phyloP scores from a whole-genome alignment of 2,113 vertebrate species.

The Plectropomus leopardus region DNA sequence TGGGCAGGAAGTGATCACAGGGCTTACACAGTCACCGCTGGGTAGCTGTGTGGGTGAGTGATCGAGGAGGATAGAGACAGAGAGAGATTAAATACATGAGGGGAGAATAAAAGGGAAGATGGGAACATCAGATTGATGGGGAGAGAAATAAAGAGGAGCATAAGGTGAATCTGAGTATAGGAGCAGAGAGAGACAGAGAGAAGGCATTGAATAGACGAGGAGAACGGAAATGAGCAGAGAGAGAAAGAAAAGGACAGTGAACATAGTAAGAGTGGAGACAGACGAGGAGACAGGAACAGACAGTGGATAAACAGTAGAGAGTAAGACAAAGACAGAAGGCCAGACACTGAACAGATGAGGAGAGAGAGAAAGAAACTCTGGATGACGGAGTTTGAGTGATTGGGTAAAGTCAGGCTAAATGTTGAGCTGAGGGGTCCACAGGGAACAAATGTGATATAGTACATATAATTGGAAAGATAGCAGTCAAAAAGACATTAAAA shows the following conservation, averaged over 20 bases:
- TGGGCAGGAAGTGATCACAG: slow-evolving; percentile 81
- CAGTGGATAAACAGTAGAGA: slow-evolving; percentile 44
- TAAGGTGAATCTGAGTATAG: slow-evolving; percentile 60
- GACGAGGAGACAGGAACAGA: slow-evolving; percentile 34
- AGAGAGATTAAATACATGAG: slow-evolving; percentile 73
- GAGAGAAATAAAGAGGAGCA: slow-evolving; percentile 69
- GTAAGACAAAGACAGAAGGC: slow-evolving; percentile 42
- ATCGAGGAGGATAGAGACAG: slow-evolving; percentile 63
- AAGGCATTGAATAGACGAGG: slow-evolving; percentile 49
- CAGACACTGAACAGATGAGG: slow-evolving; percentile 39
- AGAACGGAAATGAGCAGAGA: slow-evolving; percentile 65
- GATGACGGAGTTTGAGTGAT: slow-evolving; percentile 13
- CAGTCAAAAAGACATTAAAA: slow-evolving; percentile 3
- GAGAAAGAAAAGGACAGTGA: slow-evolving; percentile 38
- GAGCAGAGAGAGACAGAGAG: slow-evolving; percentile 30
- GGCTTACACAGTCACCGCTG: slow-evolving; percentile 73
- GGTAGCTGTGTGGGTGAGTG: slow-evolving; percentile 64
- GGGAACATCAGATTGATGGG: slow-evolving; percentile 74
- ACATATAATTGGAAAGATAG: background rate
- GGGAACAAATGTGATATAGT: background rate
- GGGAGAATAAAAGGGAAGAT: slow-evolving; percentile 72
- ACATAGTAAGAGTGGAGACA: slow-evolving; percentile 7
- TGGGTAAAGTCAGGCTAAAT: slow-evolving; percentile 8
- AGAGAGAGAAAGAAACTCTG: slow-evolving; percentile 9
- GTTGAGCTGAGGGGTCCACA: background rate